Evolutionary conservation across 2,888 invertebrate genomes (phyloP).

Genomic region (Nezara viridula): DNA sequence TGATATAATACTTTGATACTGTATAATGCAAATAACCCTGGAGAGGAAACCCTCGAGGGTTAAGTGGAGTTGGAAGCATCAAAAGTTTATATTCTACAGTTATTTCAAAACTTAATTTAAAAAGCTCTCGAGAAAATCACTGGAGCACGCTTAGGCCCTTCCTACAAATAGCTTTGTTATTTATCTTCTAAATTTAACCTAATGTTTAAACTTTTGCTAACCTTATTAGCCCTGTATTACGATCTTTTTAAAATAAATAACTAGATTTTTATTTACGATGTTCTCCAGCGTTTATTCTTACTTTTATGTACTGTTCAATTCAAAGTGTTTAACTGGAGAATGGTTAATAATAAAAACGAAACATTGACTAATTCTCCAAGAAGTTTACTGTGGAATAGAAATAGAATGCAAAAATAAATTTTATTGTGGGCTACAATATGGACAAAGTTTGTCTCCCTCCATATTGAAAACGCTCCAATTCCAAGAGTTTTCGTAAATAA

Average conservation of each 20-base stretch:
- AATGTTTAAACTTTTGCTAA: not conserved
- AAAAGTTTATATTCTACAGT: constrained; percentile 2
- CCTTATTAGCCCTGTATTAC: not conserved
- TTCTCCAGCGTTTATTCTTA: not conserved
- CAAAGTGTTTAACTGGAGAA: too few species aligned
- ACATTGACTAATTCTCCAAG: too few species aligned
- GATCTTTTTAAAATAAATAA: not conserved
- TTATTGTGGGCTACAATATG: too few species aligned
- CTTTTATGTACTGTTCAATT: too few species aligned
- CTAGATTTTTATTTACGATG: not conserved
- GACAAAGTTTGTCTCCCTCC: too few species aligned
- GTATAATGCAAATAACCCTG: not conserved
- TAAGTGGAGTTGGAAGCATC: not conserved
- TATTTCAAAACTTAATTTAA: constrained; percentile 10
- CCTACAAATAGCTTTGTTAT: constrained; percentile 15
- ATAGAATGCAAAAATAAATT: too few species aligned
- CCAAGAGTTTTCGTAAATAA: too few species aligned
- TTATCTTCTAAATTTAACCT: constrained; percentile 3
- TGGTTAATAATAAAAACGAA: too few species aligned
- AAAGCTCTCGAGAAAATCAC: constrained; percentile 8
- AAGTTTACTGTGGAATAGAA: too few species aligned
- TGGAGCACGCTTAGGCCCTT: not conserved
- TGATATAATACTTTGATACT: not conserved
- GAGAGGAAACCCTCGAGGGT: not conserved
- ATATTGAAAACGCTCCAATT: too few species aligned